Conservation (phyloP, 2,113 vertebrate species). For the Pachycephala philippinensis region DNA sequence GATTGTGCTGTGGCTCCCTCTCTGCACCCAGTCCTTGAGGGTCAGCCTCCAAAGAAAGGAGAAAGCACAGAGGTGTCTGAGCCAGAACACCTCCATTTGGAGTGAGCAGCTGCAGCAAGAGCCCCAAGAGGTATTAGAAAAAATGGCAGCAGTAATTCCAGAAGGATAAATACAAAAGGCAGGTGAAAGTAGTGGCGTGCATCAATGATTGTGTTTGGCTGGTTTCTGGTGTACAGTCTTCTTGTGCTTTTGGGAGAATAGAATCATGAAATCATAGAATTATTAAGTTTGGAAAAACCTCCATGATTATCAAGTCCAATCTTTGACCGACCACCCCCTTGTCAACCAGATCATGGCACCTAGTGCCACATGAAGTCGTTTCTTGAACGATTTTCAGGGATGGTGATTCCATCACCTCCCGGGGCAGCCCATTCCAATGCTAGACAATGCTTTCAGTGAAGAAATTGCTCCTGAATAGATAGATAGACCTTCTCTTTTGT, state of each 20-base stretch:
- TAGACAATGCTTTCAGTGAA: neutral
- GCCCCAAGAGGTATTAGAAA: neutral
- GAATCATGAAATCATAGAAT: neutral
- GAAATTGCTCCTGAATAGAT: neutral
- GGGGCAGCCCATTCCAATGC: neutral
- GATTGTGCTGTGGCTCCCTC: neutral
- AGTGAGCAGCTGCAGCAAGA: neutral
- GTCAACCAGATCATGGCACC: neutral
- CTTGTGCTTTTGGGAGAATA: neutral
- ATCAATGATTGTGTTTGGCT: neutral
- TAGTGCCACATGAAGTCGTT: accelerated
- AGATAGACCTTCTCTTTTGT: neutral
- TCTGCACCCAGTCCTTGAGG: neutral
- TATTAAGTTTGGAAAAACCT: neutral
- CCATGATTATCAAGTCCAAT: neutral
- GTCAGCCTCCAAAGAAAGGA: neutral
- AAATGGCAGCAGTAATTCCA: accelerated
- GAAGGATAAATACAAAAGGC: neutral
- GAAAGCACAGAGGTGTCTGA: neutral
- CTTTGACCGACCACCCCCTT: accelerated
- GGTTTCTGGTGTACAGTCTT: neutral
- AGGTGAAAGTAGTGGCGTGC: neutral
- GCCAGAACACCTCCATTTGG: neutral
- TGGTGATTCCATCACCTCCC: neutral
- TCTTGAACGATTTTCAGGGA: neutral